These are phyloP conservation scores for Lagocephalus sceleratus DNA, from an alignment of 2,797 vertebrate species.

Conservation along the genomic window DNA sequence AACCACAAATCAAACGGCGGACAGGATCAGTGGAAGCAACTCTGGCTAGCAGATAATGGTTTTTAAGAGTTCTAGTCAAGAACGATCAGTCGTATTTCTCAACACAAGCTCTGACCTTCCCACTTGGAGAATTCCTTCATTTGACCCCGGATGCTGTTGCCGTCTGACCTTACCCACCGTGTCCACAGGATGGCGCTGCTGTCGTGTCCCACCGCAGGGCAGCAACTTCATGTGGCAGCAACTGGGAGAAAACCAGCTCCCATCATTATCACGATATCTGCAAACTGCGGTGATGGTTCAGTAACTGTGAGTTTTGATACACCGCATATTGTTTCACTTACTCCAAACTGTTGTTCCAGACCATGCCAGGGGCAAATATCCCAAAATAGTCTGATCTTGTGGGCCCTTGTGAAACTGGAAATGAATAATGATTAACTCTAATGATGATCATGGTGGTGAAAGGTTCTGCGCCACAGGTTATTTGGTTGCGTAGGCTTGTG, in stretches of 20 bases:
- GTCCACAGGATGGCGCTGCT: constrained; percentile 75
- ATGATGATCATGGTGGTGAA: constrained; percentile 69
- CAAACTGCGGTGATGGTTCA: constrained; percentile 70
- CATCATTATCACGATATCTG: constrained; percentile 62
- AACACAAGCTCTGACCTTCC: not conserved
- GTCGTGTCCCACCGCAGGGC: constrained; percentile 16
- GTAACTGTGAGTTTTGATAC: constrained; percentile 68
- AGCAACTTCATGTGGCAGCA: not conserved
- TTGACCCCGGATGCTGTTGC: not conserved
- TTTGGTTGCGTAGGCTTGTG: constrained; percentile 51
- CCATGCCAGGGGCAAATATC: constrained; percentile 58
- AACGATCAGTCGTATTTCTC: not conserved
- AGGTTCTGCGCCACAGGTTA: constrained; percentile 69
- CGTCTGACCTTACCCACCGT: constrained; percentile 10
- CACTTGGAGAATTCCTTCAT: too few relatives aligned
- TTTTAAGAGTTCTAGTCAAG: constrained; percentile 17
- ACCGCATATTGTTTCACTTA: constrained; percentile 71
- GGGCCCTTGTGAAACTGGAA: constrained; percentile 73
- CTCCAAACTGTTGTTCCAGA: constrained; percentile 65
- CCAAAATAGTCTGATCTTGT: constrained; percentile 72
- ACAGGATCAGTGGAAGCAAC: constrained; percentile 24
- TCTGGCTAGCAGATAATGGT: constrained; percentile 26
- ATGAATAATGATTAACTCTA: constrained; percentile 73
- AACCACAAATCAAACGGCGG: constrained; percentile 61
- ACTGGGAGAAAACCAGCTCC: constrained; percentile 43